Evolutionary conservation across 1,140 invertebrate species (phyloP), one percentile per base, ranked within the genome.

Genomic region (Drosophila guanche): DNA sequence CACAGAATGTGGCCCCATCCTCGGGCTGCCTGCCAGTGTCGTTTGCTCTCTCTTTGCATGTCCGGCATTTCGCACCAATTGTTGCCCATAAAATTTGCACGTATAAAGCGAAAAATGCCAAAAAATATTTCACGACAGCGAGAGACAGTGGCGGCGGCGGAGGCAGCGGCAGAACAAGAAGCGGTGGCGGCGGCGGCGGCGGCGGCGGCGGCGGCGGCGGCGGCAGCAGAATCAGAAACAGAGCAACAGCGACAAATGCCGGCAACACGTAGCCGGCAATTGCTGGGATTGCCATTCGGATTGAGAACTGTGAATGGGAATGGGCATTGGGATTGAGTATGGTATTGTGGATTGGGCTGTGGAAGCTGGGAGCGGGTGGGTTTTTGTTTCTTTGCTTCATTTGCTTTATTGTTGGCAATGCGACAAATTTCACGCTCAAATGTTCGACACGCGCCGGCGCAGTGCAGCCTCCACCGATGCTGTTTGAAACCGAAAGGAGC

Each of bases 21-120:
- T 22, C 33, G 47, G 20, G 27, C 48, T 7, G 16, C 16, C 51
- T 63, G 43, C 14, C 25, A 40, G 25, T 47, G 54, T 40, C 42
- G 20, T 3, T 42, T n/a, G 6, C 23, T 14, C 40, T 46, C 60
- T 20, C 69, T 62, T 80, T 88, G 78, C 78, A 88, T 88, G 83
- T 88, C 83, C 83, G 84, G 84, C 75, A 86, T 86, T 84, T 86
- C 83, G 75, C 83, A 88, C 83, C 83, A 88, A 88, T 88, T 88
- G 83, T 84, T 76, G 67, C 83, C 83, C 83, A 88, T 88, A 83
- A 83, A 88, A 88, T 89, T 84, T 88, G 79, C 79, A 88, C 78
- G 67, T 83, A 83, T 79, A 88, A 88, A 83, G 75, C 70, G 83
- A 76, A 74, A 74, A 83, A 88, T 88, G 83, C 78, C 83, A 88